Evolutionary conservation across 2,113 vertebrate genomes (phyloP).

Genomic region (Melospiza melodia): DNA sequence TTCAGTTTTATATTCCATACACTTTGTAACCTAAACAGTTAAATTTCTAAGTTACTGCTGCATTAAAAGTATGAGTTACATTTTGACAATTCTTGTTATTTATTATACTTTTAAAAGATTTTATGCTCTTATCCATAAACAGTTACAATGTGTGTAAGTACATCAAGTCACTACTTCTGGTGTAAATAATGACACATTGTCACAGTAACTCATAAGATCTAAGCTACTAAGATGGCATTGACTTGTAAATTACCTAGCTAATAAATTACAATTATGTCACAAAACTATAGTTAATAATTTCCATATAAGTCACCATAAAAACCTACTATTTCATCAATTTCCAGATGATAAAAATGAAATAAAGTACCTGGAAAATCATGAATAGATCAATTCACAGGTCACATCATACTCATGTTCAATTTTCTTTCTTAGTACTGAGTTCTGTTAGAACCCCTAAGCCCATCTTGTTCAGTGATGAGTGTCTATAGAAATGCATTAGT

Average conservation of each 20-base stretch:
- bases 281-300: neutral
- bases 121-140: neutral
- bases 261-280: slow-evolving; percentile 11
- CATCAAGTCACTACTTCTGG: neutral
- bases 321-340: neutral
- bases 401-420: neutral
- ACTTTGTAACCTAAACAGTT: neutral
- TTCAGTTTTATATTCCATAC: neutral
- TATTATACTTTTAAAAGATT: neutral
- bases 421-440: neutral
- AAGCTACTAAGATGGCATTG: neutral
- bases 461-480: neutral
- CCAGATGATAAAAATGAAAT: neutral
- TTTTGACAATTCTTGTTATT: neutral
- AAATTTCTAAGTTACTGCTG: neutral
- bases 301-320: neutral
- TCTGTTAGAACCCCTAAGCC: neutral
- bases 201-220: neutral
- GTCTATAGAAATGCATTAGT: neutral
- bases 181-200: neutral
- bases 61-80: neutral
- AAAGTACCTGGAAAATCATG: neutral
- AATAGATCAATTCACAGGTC: neutral
- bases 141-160: neutral
- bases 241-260: neutral